Evolutionary conservation across 2,888 invertebrate genomes (phyloP).

Genomic region (Eubasilissa splendida): DNA sequence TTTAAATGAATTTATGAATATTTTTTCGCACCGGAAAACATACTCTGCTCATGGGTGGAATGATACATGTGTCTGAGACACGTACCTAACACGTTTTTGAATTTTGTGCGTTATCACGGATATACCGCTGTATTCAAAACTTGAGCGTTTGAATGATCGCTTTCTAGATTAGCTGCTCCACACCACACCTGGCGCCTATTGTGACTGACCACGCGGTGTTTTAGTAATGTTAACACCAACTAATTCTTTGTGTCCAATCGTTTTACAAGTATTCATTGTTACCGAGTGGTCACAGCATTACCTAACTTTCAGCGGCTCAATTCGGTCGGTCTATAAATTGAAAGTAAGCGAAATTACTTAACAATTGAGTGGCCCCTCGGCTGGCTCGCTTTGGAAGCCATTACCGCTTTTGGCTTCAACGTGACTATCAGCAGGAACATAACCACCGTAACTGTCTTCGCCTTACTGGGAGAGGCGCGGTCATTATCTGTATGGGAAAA

Average conservation of each 20-base stretch:
- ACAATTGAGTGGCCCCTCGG: slow-evolving; percentile 13
- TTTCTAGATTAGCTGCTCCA: slow-evolving; percentile 2
- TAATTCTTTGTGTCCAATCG: slow-evolving; percentile 18
- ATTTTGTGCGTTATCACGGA: neutral
- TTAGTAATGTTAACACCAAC: neutral
- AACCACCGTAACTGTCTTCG: slow-evolving; percentile 10
- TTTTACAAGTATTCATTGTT: slow-evolving; percentile 24
- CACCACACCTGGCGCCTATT: neutral
- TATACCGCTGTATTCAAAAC: neutral
- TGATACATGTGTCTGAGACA: no score
- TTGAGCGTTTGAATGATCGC: neutral
- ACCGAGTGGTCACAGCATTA: neutral
- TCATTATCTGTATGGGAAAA: slow-evolving; percentile 49
- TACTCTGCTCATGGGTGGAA: no score
- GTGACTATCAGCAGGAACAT: neutral
- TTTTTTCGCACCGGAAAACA: no score
- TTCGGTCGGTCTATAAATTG: neutral
- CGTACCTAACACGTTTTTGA: no score
- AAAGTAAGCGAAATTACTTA: slow-evolving; percentile 12
- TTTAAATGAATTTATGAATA: no score
- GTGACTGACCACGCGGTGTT: slow-evolving; percentile 15
- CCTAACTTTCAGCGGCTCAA: neutral
- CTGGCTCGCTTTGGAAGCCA: neutral
- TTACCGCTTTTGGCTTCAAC: slow-evolving; percentile 1
- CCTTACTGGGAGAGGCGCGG: slow-evolving; percentile 31